Evolutionary conservation across 2,797 vertebrate species (phyloP).

Genomic region (Prionace glauca): DNA sequence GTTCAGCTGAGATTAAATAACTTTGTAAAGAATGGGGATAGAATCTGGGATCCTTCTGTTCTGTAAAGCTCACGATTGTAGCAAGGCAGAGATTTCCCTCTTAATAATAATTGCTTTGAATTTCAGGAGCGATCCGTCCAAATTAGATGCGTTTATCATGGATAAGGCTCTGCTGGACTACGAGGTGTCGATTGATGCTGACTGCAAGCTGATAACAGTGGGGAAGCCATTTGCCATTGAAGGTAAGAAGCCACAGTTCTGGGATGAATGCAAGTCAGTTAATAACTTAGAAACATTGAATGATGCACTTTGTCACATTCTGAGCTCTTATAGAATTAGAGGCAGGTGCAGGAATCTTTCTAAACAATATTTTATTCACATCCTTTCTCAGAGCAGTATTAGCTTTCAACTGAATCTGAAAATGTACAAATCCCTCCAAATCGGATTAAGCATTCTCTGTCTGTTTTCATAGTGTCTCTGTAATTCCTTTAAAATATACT

Average conservation of each 20-base stretch:
- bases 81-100: not conserved
- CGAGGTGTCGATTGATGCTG: conserved; percentile 83
- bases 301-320: not conserved
- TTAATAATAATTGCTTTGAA: conserved; percentile 46
- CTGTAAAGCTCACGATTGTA: not conserved
- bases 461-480: not conserved
- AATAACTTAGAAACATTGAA: not conserved
- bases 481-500: not conserved
- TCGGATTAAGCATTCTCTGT: not conserved
- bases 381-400: not conserved
- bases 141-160: conserved; percentile 88
- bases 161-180: conserved; percentile 86
- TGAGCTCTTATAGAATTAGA: not conserved
- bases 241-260: conserved; percentile 55
- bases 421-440: not conserved
- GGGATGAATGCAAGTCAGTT: not conserved
- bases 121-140: conserved; percentile 79
- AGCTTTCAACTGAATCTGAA: not conserved
- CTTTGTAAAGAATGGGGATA: not conserved
- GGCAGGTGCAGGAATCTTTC: not conserved
- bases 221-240: conserved; percentile 88
- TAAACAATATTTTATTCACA: not conserved
- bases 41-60: not conserved
- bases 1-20: not conserved
- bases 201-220: conserved; percentile 82